Base-by-base conservation (phyloP, 2,888 invertebrate genomes). In the Folsomia manolachei region DNA sequence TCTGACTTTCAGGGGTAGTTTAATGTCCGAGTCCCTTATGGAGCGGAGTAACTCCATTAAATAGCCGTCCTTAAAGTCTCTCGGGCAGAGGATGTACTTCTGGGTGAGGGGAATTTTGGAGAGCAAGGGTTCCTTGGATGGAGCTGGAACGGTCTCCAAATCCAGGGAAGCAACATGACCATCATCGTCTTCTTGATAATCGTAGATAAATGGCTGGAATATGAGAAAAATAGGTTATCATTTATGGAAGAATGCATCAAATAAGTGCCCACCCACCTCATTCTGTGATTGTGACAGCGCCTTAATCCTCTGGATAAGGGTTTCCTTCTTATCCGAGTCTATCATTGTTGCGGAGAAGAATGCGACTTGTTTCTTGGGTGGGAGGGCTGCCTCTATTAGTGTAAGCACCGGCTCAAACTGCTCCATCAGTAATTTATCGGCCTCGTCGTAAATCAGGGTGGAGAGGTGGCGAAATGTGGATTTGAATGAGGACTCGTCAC, bases 391-490 rank as follows among this genome's bases (percentile, higher is more conserved):
- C 0, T 90, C 89, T 82, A 90, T 88, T 65, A 97, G 86, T 82
- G 88, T 83, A 77, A 81, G 72, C 74, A 94, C 92, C 25, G 89
- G 89, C 84, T 94, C 90, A 83, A 95, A 95, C 64, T 90, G 89
- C 65, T 93, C 94, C 82, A 91, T 89, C 76, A 91, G 84, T 78
- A 91, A 87, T 84, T 94, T 88, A 83, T 99, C 99, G 39, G 98
- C 99, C 86, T 99, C 99, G 85, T 99, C 99, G 69, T 99, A 84
- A 0, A 99, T 96, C 80, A 98, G 85, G 85, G 91, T 94, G 82
- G 91, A 90, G 0, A 95, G 88, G 81, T 89, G 90, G 80, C 89
- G 89, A 79, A 96, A 88, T 1, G 89, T 88, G 82, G 93, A 92
- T 19, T 92, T 93, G 79, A 76, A n/a, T 2, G 52, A 39, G 27